Evolutionary conservation across 2,113 vertebrate species (phyloP).

Genomic region (Loxodonta africana): DNA sequence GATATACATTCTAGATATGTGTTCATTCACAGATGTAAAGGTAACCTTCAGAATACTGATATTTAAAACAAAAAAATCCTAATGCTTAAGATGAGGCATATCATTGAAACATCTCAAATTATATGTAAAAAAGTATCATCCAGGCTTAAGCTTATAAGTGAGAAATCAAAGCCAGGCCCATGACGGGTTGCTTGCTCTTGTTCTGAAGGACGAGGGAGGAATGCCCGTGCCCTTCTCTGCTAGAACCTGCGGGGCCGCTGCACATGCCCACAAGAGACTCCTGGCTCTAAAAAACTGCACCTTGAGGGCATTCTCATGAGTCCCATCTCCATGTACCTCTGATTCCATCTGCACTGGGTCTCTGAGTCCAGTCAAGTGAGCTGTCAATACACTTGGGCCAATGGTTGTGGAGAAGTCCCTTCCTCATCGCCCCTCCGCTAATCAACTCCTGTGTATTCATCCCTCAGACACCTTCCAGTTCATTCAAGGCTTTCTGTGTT

Average conservation of each 20-base stretch:
- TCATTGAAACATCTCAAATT: background rate
- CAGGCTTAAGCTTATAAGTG: background rate
- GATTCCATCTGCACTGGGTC: background rate
- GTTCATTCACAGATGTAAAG: background rate
- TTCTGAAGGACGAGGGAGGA: background rate
- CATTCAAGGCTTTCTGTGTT: background rate
- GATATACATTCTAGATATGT: background rate
- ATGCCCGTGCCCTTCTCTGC: fast-evolving
- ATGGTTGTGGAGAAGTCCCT: background rate
- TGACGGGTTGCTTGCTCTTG: background rate
- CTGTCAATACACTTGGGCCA: background rate
- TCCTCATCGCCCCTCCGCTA: fast-evolving
- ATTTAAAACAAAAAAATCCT: background rate
- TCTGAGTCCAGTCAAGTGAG: background rate
- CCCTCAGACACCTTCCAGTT: background rate
- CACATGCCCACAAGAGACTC: fast-evolving
- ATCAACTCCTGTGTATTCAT: background rate
- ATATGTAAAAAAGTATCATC: background rate
- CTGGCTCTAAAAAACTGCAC: too few relatives aligned
- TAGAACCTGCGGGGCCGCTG: background rate
- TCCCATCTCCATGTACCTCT: too few relatives aligned
- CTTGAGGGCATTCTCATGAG: background rate
- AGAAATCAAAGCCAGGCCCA: background rate
- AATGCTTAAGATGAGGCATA: background rate
- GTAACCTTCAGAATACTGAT: background rate